Conservation (phyloP, 2,888 invertebrate genomes). For the Drosophila kokeensis region DNA sequence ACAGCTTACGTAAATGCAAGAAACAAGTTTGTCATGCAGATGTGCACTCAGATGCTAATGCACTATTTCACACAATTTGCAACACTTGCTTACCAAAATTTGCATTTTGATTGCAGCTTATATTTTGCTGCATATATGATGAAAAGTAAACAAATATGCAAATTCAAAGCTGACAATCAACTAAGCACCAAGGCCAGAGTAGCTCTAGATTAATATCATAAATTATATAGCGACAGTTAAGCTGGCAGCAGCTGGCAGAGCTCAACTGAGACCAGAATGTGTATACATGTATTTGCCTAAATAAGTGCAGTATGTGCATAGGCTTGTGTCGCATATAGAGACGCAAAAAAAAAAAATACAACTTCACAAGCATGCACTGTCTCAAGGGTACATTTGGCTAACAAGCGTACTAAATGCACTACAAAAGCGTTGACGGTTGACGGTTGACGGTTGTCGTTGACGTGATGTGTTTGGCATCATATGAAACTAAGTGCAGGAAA, state of each 20-base stretch:
- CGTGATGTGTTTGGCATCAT: constrained; percentile 53
- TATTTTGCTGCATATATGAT: constrained; percentile 22
- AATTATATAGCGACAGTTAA: constrained; percentile 29
- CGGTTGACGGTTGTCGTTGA: constrained; percentile 37
- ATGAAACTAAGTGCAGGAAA: constrained; percentile 6
- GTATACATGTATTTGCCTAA: constrained; percentile 12
- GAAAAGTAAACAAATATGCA: constrained; percentile 17
- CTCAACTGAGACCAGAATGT: background rate
- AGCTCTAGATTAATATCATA: constrained; percentile 27
- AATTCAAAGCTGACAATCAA: constrained; percentile 39
- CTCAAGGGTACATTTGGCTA: constrained; percentile 75
- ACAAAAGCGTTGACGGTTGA: constrained; percentile 55
- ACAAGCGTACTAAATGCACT: constrained; percentile 76
- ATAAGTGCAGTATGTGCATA: constrained; percentile 1
- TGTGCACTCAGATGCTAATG: background rate
- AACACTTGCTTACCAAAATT: constrained; percentile 28
- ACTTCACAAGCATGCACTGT: constrained; percentile 41
- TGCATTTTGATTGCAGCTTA: constrained; percentile 48
- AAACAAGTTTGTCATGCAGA: background rate
- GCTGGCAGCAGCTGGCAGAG: constrained; percentile 12
- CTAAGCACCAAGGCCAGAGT: background rate
- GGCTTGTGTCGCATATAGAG: constrained; percentile 1
- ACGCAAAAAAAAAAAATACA: constrained; percentile 19
- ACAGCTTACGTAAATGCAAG: background rate
- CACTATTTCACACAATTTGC: constrained; percentile 20